A percentile compares a stretch with the other conserved stretches of the same genome.
Evolutionary conservation across 2,888 invertebrate genomes (phyloP).

Genomic region (Bursaphelenchus okinawaensis): DNA sequence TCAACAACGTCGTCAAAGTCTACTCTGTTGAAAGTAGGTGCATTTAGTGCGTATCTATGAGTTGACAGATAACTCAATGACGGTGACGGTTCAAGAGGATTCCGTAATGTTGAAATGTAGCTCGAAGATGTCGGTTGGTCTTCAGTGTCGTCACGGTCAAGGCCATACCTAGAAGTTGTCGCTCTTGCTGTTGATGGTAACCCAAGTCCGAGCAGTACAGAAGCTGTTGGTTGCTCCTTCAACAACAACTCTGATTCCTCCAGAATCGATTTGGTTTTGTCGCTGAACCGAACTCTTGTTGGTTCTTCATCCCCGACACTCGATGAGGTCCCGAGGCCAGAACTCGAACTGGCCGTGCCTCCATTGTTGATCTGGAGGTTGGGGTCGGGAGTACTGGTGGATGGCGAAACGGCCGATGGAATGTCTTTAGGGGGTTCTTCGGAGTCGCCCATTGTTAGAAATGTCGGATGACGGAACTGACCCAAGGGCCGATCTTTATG

Average conservation of each 20-base stretch:
- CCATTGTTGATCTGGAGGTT: background rate
- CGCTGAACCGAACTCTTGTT: slow-evolving; percentile 25
- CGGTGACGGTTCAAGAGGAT: slow-evolving; percentile 2
- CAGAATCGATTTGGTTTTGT: slow-evolving; percentile 23
- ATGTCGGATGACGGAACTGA: background rate
- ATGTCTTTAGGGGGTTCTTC: background rate
- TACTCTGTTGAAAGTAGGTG: slow-evolving; percentile 31
- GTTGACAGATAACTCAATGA: background rate
- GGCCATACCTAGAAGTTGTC: background rate
- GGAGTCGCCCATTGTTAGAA: background rate
- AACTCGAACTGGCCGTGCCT: background rate
- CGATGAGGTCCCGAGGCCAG: background rate
- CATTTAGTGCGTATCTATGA: slow-evolving; percentile 25
- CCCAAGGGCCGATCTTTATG: background rate
- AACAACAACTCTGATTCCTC: slow-evolving; percentile 29
- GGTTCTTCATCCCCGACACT: background rate
- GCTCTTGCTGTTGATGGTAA: background rate
- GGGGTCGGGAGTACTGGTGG: background rate
- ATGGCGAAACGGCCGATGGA: background rate
- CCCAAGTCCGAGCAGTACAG: background rate
- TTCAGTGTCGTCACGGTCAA: slow-evolving; percentile 2
- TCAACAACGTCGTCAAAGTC: slow-evolving; percentile 50
- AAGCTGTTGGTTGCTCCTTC: slow-evolving; percentile 10
- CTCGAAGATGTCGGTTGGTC: background rate
- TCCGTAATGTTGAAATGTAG: background rate